phyloP scores from a whole-genome alignment of 2,888 invertebrate genomes.

The Sialis fuliginosa region DNA sequence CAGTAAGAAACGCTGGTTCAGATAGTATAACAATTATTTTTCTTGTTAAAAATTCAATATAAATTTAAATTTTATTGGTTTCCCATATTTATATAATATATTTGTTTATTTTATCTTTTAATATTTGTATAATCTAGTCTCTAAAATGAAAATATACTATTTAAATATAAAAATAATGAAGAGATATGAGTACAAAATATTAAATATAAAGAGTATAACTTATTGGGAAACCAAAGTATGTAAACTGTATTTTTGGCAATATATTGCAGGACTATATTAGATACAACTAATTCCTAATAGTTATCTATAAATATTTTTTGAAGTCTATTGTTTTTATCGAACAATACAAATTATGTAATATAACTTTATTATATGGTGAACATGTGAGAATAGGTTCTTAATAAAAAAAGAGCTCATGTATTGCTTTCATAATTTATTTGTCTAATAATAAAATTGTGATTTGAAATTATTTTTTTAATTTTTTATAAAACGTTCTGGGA shows the following conservation, averaged over 20 bases:
- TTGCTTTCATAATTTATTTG: constrained; percentile 16
- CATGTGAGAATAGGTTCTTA: constrained; percentile 10
- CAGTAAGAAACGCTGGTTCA: too few relatives aligned
- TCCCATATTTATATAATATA: background rate
- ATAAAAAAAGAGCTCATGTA: constrained; percentile 13
- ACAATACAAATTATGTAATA: constrained; percentile 1
- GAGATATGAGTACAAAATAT: background rate
- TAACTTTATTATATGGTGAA: constrained; percentile 8
- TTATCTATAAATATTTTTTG: background rate
- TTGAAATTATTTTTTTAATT: background rate
- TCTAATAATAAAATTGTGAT: constrained; percentile 12
- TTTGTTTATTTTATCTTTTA: background rate
- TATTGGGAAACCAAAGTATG: background rate
- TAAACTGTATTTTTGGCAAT: constrained; percentile 5
- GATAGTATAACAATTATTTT: too few relatives aligned
- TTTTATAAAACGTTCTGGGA: too few relatives aligned
- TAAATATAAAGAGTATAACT: background rate
- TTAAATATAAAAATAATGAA: background rate
- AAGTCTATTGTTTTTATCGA: constrained; percentile 1
- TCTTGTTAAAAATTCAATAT: too few relatives aligned
- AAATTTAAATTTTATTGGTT: background rate
- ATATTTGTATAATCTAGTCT: background rate
- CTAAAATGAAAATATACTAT: too few relatives aligned
- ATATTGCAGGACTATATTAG: constrained; percentile 1
- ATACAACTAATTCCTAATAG: background rate